Base-by-base conservation (phyloP, 92 coral and sea anemone genomes). In the Parazoanthus swiftii region DNA sequence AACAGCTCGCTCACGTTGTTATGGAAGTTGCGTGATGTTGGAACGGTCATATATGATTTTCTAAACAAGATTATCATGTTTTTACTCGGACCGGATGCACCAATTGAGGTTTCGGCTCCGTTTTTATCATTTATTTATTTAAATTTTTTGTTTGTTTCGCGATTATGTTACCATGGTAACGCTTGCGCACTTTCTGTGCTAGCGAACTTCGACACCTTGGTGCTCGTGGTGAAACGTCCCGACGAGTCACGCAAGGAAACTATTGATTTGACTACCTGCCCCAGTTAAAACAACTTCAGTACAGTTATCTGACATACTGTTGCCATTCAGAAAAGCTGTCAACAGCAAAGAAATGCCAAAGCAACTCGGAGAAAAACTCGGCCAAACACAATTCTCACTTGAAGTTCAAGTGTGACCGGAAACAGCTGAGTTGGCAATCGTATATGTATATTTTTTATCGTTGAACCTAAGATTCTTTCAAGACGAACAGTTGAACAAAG, bases 351-450 rank as follows among this genome's bases (percentile, higher is more conserved):
- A 51, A 1, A 51, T 51, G 58, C 58, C 58, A 51, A 51, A 51
- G 58, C 16, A 51, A 7, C 58, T 10, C 16, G 16, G 58, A 51
- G 58, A 51, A 51, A 66, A 66, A 9, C 6, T 1, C 33, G 33
- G 73, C n/a, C n/a, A 8, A 46, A 66, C 73, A 66, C 73, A 21
- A 29, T 66, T 66, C 10, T 66, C 29, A 66, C 25, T 66, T 66
- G 33, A 66, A 66, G 73, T 66, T 66, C 73, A 66, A 66, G 73
- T 66, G 29, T 33, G 29, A 66, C 73, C 33, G 29, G 29, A 66
- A 66, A 20, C 73, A 66, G 77, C 77, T 35, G 77, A 74, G 35
- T 74, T 74, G 20, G 77, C 77, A 35, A 67, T 8, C 74, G 74
- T 21, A 74, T 14, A 74, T 29, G 33, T 29, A 29, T 29, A 72